Evolutionary conservation across 2,797 vertebrate species (phyloP).

Genomic region (Rhinichthys osculus): DNA sequence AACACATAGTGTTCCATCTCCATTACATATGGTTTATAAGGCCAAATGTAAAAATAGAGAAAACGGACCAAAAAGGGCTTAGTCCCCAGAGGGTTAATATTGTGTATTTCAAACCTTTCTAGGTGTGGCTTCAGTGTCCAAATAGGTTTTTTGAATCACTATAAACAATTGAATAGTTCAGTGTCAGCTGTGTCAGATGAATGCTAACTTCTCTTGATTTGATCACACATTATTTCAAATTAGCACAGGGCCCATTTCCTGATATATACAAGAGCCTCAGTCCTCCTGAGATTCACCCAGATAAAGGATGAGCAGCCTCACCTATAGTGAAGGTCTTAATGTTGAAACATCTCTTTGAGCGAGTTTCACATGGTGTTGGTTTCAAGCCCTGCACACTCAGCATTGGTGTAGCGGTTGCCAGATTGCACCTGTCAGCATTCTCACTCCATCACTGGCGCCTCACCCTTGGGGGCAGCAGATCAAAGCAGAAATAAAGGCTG

Average conservation of each 20-base stretch:
- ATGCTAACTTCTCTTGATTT: background rate
- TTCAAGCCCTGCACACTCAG: slow-evolving; percentile 62
- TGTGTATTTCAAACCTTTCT: background rate
- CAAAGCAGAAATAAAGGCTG: slow-evolving; percentile 63
- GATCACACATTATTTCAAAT: background rate
- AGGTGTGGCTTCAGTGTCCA: background rate
- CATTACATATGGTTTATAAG: too few relatives aligned
- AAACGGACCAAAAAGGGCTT: too few relatives aligned
- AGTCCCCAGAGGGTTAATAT: too few relatives aligned
- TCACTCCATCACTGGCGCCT: slow-evolving; percentile 58
- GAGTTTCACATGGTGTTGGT: slow-evolving; percentile 46
- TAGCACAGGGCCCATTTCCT: background rate
- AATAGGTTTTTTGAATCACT: background rate
- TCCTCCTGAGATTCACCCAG: background rate
- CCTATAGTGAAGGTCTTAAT: slow-evolving; percentile 48
- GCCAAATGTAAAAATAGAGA: too few relatives aligned
- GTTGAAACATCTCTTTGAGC: slow-evolving; percentile 57
- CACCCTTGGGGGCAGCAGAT: slow-evolving; percentile 61
- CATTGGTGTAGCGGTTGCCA: slow-evolving; percentile 45
- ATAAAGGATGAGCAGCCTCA: slow-evolving; percentile 24
- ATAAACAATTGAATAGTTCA: background rate
- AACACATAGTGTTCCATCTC: too few relatives aligned
- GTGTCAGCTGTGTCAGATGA: background rate
- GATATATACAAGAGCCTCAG: background rate
- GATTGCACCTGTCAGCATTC: slow-evolving; percentile 68